Base-by-base conservation (phyloP, 2,888 invertebrate genomes). In the Azorinus chamasolen region DNA sequence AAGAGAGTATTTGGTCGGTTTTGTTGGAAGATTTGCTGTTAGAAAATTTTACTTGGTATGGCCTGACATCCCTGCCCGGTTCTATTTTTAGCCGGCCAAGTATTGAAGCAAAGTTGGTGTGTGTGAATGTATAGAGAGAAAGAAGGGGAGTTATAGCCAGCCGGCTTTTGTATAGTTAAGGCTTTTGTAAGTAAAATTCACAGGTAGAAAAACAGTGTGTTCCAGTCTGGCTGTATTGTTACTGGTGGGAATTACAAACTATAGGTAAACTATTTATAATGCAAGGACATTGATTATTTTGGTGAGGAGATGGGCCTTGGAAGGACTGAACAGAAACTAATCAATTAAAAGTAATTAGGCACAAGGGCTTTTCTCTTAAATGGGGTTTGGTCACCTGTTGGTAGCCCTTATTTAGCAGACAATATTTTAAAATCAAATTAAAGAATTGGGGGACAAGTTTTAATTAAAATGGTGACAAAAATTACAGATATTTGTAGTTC, bases 101-200 rank as follows among this genome's bases (percentile, higher is more conserved):
- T 72, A 69, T 74, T 82, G 78, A 82, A 69, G 80, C 69, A 58
- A 64, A 80, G 74, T 69, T 76, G 59, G 61, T 70, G 66, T 66
- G 57, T 59, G 70, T 79, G 68, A 66, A 66, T 72, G 74, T 77
- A 73, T 57, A 68, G 76, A 46, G 50, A 71, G 64, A 77, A 53
- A 77, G 72, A 74, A 63, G 63, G 76, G 70, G 66, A 75, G 68
- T 72, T 80, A 75, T 78, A 78, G 64, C 32, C 18, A 58, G 58
- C 43, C 58, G 78, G 59, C 66, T 72, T 76, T 32, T 32, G 32
- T 32, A 32, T 41, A 77, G 68, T 64, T 79, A 65, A 43, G 73
- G 74, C 58, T 72, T 77, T 63, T 73, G 72, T 77, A 75, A 59
- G 70, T 57, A 71, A 51, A 59, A 69, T 71, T 61, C 66, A 71